Evolutionary conservation across 2,113 vertebrate genomes (phyloP), one percentile per base, ranked within the genome.

Genomic region (Rattus rattus): DNA sequence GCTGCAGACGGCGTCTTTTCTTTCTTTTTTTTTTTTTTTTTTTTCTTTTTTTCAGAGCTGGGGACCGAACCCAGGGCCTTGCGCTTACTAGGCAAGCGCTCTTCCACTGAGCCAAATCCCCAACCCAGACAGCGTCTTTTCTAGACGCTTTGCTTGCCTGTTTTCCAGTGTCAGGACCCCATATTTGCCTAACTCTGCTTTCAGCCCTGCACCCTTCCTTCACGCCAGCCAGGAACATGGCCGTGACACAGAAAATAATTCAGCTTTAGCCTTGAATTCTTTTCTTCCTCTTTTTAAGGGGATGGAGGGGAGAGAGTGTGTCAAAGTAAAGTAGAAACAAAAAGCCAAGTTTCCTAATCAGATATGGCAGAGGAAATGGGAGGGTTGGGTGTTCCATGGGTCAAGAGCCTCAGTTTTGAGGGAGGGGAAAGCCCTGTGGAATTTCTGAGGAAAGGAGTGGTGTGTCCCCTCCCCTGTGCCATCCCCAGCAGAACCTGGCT

Each of bases 301-400:
- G 19, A 16, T 33, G 5, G 6, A 22, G 19, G 16, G 67, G 5
- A 28, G 77, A 28, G 10, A 56, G 11, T 39, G 0, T 47, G 56
- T 70, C 61, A 81, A 92, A 79, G 86, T 67, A 61, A 65, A 92
- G 26, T 30, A 95, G 20, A 94, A 56, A 88, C 1, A 5, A 94
- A n/a, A 20, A 69, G 10, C 30, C 54, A 4, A 47, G 17, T 20
- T 83, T 67, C 61, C 72, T 93, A 67, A 91, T 92, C 19, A 85
- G 56, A 92, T 85, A 70, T 59, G 49, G 28, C 43, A 22, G 22
- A 33, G 28, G 16, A 14, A 73, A 56, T 22, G 26, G 12, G 26
- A 19, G 63, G 13, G 63, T 43, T 70, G 54, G 19, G 33, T 83
- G 2, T 88, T 95, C 9, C 17, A 33, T 90, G 52, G 49, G 5